phyloP scores from a whole-genome alignment of 2,113 vertebrate genomes.

The Oreotrochilus melanogaster region DNA sequence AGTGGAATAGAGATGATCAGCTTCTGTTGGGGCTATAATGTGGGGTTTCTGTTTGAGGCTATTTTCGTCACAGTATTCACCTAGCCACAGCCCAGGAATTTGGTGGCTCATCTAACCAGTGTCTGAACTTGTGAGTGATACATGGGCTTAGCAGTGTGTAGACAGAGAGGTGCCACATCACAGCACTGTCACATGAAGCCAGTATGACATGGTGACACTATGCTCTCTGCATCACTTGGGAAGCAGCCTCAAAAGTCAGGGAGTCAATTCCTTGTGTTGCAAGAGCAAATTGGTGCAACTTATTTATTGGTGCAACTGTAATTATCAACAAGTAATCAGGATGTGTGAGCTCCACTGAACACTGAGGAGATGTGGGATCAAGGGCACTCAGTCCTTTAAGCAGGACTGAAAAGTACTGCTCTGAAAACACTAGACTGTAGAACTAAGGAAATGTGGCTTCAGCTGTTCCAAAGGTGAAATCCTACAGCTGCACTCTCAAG shows the following conservation, averaged over 20 bases:
- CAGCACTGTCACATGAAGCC: accelerated
- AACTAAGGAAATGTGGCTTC: not conserved
- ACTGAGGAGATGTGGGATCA: not conserved
- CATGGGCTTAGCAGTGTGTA: accelerated
- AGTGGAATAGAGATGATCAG: no score
- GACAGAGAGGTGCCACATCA: not conserved
- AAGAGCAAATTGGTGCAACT: not conserved
- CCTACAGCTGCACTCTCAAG: not conserved
- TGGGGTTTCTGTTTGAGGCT: not conserved
- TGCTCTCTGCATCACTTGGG: not conserved
- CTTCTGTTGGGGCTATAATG: not conserved
- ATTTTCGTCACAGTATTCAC: not conserved
- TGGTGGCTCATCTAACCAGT: not conserved
- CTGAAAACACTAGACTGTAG: not conserved
- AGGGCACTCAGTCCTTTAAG: not conserved
- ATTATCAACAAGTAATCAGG: not conserved
- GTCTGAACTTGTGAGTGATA: not conserved
- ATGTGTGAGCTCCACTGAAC: not conserved
- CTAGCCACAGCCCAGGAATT: not conserved
- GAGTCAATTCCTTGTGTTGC: not conserved
- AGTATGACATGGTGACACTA: not conserved
- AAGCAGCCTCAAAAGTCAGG: not conserved
- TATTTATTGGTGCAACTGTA: not conserved
- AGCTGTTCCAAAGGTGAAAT: not conserved
- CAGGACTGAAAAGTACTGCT: not conserved